A percentile compares a stretch with the other conserved stretches of the same genome.
Conservation (phyloP, 2,797 vertebrate genomes). For the Pygocentrus nattereri region DNA sequence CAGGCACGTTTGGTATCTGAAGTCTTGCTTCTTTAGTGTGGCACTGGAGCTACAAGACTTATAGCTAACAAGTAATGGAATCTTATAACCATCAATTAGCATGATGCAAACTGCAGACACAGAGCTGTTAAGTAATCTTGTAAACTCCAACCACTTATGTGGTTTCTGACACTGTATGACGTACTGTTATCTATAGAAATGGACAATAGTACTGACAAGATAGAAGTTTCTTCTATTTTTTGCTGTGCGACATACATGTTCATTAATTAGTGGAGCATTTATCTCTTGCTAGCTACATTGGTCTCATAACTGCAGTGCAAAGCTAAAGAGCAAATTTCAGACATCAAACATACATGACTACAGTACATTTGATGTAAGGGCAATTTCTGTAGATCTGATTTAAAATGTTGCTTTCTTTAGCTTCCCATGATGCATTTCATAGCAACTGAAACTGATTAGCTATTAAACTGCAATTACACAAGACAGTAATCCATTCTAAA, state of each 20-base stretch:
- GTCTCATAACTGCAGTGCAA: too few relatives aligned
- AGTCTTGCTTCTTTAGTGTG: too few relatives aligned
- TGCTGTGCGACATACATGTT: too few relatives aligned
- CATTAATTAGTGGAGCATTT: too few relatives aligned
- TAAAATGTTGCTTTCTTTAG: too few relatives aligned
- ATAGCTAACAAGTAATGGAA: neutral
- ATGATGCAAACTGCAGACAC: neutral
- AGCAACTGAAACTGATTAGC: neutral
- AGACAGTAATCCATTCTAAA: neutral
- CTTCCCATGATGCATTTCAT: neutral
- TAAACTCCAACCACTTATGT: neutral
- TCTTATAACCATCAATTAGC: neutral
- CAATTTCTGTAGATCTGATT: too few relatives aligned
- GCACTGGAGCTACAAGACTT: neutral
- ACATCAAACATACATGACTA: neutral
- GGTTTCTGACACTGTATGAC: neutral
- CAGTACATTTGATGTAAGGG: neutral
- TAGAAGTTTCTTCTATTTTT: too few relatives aligned
- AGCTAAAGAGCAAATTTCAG: too few relatives aligned
- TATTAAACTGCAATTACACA: neutral
- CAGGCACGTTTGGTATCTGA: too few relatives aligned
- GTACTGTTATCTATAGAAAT: too few relatives aligned
- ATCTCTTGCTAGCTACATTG: too few relatives aligned
- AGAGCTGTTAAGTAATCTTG: neutral
- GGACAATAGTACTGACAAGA: neutral